These are phyloP conservation scores for Paramacrobiotus metropolitanus DNA, from an alignment of 1,140 invertebrate genomes.

Conservation along the genomic window DNA sequence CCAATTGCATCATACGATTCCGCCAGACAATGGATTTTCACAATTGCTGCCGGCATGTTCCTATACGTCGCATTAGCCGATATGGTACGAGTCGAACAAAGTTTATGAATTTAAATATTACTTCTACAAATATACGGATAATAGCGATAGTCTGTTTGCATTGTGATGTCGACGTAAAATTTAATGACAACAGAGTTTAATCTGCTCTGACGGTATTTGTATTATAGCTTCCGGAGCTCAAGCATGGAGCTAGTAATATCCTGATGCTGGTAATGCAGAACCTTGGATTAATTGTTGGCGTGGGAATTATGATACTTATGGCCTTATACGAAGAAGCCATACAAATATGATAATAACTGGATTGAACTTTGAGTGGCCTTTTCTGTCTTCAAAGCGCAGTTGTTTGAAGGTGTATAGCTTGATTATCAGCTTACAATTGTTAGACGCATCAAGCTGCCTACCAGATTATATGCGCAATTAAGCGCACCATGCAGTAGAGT, in stretches of 20 bases:
- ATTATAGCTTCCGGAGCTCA: slow-evolving; percentile 15
- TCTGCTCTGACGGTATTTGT: neutral
- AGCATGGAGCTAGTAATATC: slow-evolving; percentile 8
- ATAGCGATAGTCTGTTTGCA: too few relatives aligned
- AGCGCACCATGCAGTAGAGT: too few relatives aligned
- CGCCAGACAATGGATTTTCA: slow-evolving; percentile 64
- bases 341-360: neutral
- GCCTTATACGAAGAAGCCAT: slow-evolving; percentile 67
- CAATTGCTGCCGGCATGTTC: slow-evolving; percentile 68
- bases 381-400: too few relatives aligned
- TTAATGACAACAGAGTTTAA: too few relatives aligned
- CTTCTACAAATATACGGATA: neutral
- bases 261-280: slow-evolving; percentile 47
- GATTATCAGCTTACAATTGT: neutral
- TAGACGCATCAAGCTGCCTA: too few relatives aligned
- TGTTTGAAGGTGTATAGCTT: neutral
- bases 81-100: slow-evolving; percentile 38
- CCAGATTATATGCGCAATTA: too few relatives aligned
- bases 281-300: slow-evolving; percentile 47
- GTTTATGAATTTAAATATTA: neutral
- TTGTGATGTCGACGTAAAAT: too few relatives aligned
- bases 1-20: slow-evolving; percentile 45
- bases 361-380: neutral
- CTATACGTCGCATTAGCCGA: slow-evolving; percentile 81
- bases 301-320: slow-evolving; percentile 64